These are phyloP conservation scores for Pyralis farinalis DNA, from an alignment of 2,888 invertebrate genomes.

Conservation along the genomic window DNA sequence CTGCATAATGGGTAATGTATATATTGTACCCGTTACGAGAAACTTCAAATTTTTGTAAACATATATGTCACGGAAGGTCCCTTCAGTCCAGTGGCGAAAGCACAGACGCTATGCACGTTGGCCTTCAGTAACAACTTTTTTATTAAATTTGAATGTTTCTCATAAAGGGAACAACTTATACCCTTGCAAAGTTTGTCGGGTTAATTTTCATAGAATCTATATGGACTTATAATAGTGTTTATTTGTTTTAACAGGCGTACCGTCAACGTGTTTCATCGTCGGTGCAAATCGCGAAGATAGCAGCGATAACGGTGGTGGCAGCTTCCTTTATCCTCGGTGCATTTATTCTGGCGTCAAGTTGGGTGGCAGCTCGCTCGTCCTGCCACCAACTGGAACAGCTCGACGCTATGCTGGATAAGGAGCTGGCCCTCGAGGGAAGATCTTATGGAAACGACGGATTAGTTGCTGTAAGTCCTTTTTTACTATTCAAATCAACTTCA, in stretches of 20 bases:
- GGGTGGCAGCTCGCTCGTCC: constrained; percentile 90
- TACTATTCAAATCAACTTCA: not conserved
- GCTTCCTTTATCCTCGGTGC: constrained; percentile 90
- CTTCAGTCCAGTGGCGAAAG: too few relatives aligned
- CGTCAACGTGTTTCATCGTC: constrained; percentile 86
- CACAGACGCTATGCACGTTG: too few relatives aligned
- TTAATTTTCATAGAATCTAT: too few relatives aligned
- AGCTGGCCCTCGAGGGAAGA: constrained; percentile 84
- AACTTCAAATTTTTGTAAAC: too few relatives aligned
- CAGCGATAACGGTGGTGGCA: constrained; percentile 90
- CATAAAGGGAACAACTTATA: too few relatives aligned
- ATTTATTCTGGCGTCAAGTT: constrained; percentile 91
- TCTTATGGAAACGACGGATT: constrained; percentile 83
- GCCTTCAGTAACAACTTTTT: too few relatives aligned
- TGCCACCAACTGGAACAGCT: constrained; percentile 88
- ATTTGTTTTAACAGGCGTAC: constrained; percentile 84
- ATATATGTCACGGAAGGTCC: too few relatives aligned
- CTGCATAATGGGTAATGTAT: too few relatives aligned
- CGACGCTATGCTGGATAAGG: constrained; percentile 84
- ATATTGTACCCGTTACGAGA: too few relatives aligned
- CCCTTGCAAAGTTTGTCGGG: too few relatives aligned
- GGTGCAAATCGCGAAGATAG: constrained; percentile 93
- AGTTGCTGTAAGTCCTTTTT: constrained; percentile 82
- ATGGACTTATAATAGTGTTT: too few relatives aligned
- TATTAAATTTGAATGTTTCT: too few relatives aligned